These are phyloP conservation scores for Chaetodon auriga DNA, from an alignment of 2,113 vertebrate genomes.

Conservation along the genomic window DNA sequence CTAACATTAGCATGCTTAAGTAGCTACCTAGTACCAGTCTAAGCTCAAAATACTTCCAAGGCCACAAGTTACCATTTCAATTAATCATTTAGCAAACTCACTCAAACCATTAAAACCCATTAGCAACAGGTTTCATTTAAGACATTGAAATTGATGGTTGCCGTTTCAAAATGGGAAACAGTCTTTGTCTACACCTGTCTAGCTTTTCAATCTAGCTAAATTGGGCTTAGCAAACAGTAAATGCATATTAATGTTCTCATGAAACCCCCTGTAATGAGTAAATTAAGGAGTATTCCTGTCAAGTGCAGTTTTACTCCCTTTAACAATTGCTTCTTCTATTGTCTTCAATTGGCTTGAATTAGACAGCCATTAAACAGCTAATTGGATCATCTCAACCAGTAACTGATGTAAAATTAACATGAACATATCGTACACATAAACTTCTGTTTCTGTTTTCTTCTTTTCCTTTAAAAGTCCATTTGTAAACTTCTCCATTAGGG, in stretches of 20 bases:
- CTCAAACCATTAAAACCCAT: not conserved
- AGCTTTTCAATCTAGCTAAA: not conserved
- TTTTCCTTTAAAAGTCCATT: slow-evolving; percentile 52
- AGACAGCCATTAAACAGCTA: not conserved
- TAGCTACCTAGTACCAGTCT: too few species aligned
- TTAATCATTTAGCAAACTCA: too few species aligned
- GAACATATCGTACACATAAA: not conserved
- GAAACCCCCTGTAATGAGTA: not conserved
- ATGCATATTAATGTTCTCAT: not conserved
- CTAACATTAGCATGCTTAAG: too few species aligned
- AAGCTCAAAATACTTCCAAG: too few species aligned
- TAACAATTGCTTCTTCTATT: not conserved
- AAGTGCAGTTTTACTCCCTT: not conserved
- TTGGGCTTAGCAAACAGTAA: not conserved
- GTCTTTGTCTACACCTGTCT: not conserved
- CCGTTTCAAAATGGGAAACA: not conserved
- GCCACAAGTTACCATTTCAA: too few species aligned
- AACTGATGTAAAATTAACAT: slow-evolving; percentile 4
- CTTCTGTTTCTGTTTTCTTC: slow-evolving; percentile 14
- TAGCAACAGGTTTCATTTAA: not conserved
- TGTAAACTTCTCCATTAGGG: slow-evolving; percentile 70
- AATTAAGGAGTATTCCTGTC: not conserved
- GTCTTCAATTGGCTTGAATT: not conserved
- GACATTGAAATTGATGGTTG: not conserved
- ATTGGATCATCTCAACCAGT: not conserved